Evolutionary conservation across 2,113 vertebrate species (phyloP), one percentile per base, ranked within the genome.

Genomic region (Pseudorasbora parva): DNA sequence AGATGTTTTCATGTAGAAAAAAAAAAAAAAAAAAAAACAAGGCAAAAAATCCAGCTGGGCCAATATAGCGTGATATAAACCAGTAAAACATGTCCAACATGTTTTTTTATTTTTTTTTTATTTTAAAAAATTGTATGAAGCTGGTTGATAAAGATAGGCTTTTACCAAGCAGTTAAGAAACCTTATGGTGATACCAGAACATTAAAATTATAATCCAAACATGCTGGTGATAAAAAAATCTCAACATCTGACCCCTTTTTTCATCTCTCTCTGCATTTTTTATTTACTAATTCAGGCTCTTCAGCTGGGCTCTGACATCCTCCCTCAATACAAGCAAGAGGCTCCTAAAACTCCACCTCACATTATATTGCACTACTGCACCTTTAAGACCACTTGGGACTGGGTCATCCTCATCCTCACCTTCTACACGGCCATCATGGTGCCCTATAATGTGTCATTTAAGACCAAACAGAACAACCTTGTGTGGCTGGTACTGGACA

Each of bases 381-480:
- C 97, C 93, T 99, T 99, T 91, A 99, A 99, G 92, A 98, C 98
- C 89, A 99, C 98, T 5, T 99, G 98, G 97, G 98, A 99, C 93
- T 99, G 98, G 97, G 95, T 99, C 91, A 99, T 99, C 93, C 94
- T 99, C 91, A 99, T 99, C 90, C 95, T 99, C 84, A 99, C 98
- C 88, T 99, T 99, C 94, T 99, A 99, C 92, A 99, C 98, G 6
- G 98, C 98, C 91, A 99, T 99, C 90, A 98, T 99, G 98, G 98
- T 99, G 88, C 98, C 98, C 84, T 99, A 99, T 37, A 99, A 99
- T 0, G 98, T 99, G 84, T 99, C 97, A 86, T 99, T 99, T 89
- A 98, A 96, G 92, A 98, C 96, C 1, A 97, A 97, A 86, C 97
- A 99, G 86, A 98, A 97, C 93, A 98, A 97, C 88, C 92, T 99